Conservation (phyloP, 2,888 invertebrate species). For the Rhagium mordax region DNA sequence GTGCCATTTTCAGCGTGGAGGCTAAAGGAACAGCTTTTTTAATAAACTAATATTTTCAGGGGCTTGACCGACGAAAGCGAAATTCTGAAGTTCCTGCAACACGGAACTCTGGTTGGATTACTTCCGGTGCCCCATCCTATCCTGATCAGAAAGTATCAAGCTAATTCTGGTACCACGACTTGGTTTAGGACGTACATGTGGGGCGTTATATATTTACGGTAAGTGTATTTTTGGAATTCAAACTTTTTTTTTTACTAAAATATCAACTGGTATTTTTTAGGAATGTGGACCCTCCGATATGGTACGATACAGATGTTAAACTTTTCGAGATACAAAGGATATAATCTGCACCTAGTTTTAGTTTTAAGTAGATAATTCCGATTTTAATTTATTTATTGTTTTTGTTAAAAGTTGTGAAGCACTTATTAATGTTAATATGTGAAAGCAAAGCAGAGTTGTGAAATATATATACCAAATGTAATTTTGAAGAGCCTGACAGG, state of each 20-base stretch:
- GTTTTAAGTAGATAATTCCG: slow-evolving; percentile 29
- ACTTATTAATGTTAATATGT: not conserved
- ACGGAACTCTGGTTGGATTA: slow-evolving; percentile 97
- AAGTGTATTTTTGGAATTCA: slow-evolving; percentile 51
- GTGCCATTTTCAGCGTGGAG: too few relatives aligned
- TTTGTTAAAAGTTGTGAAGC: not conserved
- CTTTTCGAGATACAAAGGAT: slow-evolving; percentile 98
- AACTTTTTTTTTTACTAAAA: not conserved
- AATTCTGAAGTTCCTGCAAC: slow-evolving; percentile 98
- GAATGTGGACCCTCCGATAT: slow-evolving; percentile 98
- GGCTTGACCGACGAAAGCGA: slow-evolving; percentile 99
- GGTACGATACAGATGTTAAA: slow-evolving; percentile 99
- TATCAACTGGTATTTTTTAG: slow-evolving; percentile 72
- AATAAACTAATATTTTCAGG: too few relatives aligned
- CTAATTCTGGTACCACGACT: slow-evolving; percentile 97
- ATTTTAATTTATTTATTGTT: slow-evolving; percentile 38
- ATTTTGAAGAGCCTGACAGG: slow-evolving; percentile 2
- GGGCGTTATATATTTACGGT: slow-evolving; percentile 98
- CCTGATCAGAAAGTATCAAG: slow-evolving; percentile 98
- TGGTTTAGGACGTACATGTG: slow-evolving; percentile 99
- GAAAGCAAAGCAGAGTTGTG: not conserved
- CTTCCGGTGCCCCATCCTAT: slow-evolving; percentile 99
- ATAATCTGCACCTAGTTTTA: slow-evolving; percentile 69
- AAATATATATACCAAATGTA: not conserved
- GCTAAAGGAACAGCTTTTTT: too few relatives aligned